phyloP scores from a whole-genome alignment of 2,113 vertebrate genomes.

The Microtus oregoni region DNA sequence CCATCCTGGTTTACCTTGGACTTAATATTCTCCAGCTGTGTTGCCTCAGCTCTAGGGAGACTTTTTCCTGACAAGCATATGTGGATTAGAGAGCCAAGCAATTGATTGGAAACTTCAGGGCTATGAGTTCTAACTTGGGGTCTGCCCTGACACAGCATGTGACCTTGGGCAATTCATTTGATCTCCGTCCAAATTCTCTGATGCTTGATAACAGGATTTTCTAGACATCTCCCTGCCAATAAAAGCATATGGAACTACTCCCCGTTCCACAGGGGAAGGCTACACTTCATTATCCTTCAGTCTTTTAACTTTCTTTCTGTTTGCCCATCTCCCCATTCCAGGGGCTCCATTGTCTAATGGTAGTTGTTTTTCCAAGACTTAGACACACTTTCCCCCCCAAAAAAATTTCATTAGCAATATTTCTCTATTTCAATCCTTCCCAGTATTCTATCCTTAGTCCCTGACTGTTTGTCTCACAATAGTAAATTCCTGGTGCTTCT shows the following conservation, averaged over 20 bases:
- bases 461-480: conserved; percentile 20
- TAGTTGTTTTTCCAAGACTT: conserved; percentile 32
- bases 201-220: conserved; percentile 81
- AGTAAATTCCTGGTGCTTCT: neutral
- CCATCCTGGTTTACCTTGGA: conserved; percentile 53
- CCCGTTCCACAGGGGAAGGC: conserved; percentile 57
- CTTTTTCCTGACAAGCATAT: conserved; percentile 71
- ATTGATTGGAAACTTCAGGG: conserved; percentile 77
- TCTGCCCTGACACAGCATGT: conserved; percentile 68
- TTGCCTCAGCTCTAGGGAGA: conserved; percentile 66
- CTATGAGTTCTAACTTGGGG: conserved; percentile 79
- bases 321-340: conserved; percentile 37
- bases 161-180: conserved; percentile 82
- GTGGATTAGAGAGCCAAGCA: conserved; percentile 72
- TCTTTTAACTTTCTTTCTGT: conserved; percentile 63
- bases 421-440: neutral
- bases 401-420: conserved; percentile 19
- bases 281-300: conserved; percentile 67
- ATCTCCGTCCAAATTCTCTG: conserved; percentile 80
- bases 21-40: conserved; percentile 77
- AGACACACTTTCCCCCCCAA: neutral
- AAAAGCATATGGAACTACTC: conserved; percentile 54
- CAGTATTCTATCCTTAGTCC: conserved; percentile 10
- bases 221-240: conserved; percentile 65
- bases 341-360: conserved; percentile 23